A percentile compares a stretch with the other conserved stretches of the same genome.
phyloP scores from a whole-genome alignment of 2,888 invertebrate genomes.

The Hybos culiciformis region DNA sequence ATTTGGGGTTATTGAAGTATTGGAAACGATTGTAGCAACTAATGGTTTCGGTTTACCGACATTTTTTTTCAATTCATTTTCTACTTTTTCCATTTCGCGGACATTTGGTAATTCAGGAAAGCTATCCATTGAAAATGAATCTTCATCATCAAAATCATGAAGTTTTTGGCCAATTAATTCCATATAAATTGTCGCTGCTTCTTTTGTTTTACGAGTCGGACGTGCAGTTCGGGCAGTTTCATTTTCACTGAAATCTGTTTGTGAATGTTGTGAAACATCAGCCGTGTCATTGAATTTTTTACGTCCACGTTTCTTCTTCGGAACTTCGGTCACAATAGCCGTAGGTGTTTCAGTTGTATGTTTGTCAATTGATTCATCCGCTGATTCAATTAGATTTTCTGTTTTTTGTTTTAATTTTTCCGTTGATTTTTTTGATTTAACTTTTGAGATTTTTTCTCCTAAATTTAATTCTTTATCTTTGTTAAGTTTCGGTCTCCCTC shows the following conservation, averaged over 20 bases:
- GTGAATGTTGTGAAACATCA: slow-evolving; percentile 16
- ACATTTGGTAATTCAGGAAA: slow-evolving; percentile 54
- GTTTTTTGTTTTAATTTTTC: not conserved
- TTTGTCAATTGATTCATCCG: not conserved
- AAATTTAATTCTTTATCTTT: slow-evolving; percentile 1
- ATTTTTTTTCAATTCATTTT: slow-evolving; percentile 40
- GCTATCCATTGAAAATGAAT: slow-evolving; percentile 48
- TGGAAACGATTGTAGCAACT: slow-evolving; percentile 12
- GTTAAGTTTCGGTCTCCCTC: slow-evolving; percentile 3
- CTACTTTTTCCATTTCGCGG: slow-evolving; percentile 45
- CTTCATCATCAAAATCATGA: slow-evolving; percentile 48
- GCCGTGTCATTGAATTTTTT: slow-evolving; percentile 21
- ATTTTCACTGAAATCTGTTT: slow-evolving; percentile 15
- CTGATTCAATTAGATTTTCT: not conserved
- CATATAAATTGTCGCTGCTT: slow-evolving; percentile 61
- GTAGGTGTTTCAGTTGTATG: not conserved
- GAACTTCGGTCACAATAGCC: slow-evolving; percentile 4
- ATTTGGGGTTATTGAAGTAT: slow-evolving; percentile 7
- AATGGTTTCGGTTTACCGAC: slow-evolving; percentile 19
- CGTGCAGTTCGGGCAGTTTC: slow-evolving; percentile 23
- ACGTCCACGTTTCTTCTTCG: slow-evolving; percentile 12
- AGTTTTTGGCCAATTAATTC: slow-evolving; percentile 57
- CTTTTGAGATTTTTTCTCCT: slow-evolving; percentile 4
- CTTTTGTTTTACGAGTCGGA: slow-evolving; percentile 57
- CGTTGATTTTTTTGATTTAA: slow-evolving; percentile 1